A percentile compares a stretch with the other conserved stretches of the same genome.
Evolutionary conservation across 2,113 vertebrate genomes (phyloP).

Genomic region (Nansenia antarctica): DNA sequence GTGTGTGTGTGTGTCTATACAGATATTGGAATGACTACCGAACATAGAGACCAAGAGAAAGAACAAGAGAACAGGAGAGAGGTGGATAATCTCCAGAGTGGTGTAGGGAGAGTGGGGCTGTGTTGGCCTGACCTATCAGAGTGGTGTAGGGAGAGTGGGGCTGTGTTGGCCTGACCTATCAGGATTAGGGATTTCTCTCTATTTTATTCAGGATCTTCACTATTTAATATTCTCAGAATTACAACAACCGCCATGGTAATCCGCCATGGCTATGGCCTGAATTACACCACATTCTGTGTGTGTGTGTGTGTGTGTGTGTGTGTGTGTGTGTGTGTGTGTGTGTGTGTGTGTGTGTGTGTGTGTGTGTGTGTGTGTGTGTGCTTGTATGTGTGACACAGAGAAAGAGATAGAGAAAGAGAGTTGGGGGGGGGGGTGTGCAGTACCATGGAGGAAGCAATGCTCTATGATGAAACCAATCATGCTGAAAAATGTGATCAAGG

Average conservation of each 20-base stretch:
- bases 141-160: slow-evolving; percentile 27
- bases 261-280: slow-evolving; percentile 49
- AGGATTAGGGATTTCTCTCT: slow-evolving; percentile 52
- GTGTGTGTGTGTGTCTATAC: no score
- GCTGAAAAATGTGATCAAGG: slow-evolving; percentile 33
- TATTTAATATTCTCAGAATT: slow-evolving; percentile 61
- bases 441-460: no score
- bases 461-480: slow-evolving; percentile 55
- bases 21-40: no score
- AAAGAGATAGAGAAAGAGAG: slow-evolving; percentile 9
- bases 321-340: neutral
- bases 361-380: neutral
- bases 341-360: neutral
- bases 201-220: slow-evolving; percentile 51
- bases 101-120: slow-evolving; percentile 26
- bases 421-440: no score
- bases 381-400: no score
- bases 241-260: slow-evolving; percentile 67
- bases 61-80: no score
- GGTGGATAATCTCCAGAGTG: no score
- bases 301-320: neutral
- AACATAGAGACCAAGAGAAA: no score
- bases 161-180: slow-evolving; percentile 24
- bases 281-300: slow-evolving; percentile 27
- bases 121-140: slow-evolving; percentile 24